These are phyloP conservation scores for Heliconius cydno DNA, from an alignment of 2,888 invertebrate species.

Conservation along the genomic window DNA sequence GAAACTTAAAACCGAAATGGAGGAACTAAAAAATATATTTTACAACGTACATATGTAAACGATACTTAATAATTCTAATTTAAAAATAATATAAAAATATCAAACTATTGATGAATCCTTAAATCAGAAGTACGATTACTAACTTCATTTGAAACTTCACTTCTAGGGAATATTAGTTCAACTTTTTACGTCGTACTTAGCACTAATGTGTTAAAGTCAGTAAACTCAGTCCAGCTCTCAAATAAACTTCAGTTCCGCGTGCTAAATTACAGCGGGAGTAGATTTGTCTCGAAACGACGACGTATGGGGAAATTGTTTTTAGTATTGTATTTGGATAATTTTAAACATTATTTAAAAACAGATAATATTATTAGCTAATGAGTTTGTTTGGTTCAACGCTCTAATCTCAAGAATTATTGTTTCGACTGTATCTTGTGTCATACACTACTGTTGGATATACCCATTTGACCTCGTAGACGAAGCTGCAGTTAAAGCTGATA, in stretches of 20 bases:
- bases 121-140: background rate
- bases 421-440: no score
- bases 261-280: conserved; percentile 54
- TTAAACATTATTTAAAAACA: no score
- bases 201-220: conserved; percentile 32
- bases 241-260: conserved; percentile 44
- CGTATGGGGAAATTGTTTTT: conserved; percentile 37
- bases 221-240: conserved; percentile 35
- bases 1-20: background rate
- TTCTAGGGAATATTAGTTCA: background rate
- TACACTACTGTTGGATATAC: no score
- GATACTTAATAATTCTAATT: no score
- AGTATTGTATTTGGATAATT: background rate
- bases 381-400: no score
- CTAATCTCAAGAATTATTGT: no score
- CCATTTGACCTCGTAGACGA: no score
- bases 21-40: background rate
- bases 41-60: no score
- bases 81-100: no score
- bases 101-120: no score
- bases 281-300: conserved; percentile 56
- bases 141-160: background rate
- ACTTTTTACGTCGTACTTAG: conserved; percentile 23
- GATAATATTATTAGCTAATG: no score
- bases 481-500: no score